Evolutionary conservation across 2,888 invertebrate species (phyloP), one percentile per base, ranked within the genome.

Genomic region (Tromatobia lineatoria): DNA sequence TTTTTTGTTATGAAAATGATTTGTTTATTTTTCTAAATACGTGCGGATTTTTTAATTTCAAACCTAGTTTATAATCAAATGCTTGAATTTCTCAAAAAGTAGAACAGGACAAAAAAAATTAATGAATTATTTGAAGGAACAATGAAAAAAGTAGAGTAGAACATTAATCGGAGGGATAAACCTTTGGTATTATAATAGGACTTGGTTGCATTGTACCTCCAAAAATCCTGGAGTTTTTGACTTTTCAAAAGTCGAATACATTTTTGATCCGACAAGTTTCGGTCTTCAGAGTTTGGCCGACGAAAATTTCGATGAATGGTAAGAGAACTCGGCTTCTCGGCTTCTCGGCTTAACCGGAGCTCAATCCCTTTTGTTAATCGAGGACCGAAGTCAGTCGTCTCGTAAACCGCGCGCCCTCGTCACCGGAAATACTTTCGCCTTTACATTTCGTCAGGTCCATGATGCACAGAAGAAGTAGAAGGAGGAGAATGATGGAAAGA

Each of bases 351-450:
- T 78, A 81, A 84, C 78, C 74, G 70, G 77, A 80, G 84, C 70
- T 86, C 84, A 83, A 82, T 84, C 85, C 85, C 84, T 83, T 83
- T 86, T 86, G 85, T 86, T 71, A 80, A 79, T 84, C 73, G 54
- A 54, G 29, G 69, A 34, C 66, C 69, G 69, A 75, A 79, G 59
- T 64, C 71, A 15, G 42, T 83, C 79, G 78, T 61, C 70, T 80
- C 67, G 61, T 67, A 15, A 61, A 34, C 67, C 80, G 67, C 64
- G 78, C 80, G 79, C 83, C 79, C 79, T 75, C 79, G 67, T 71
- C 82, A 84, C 87, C 87, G 87, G 87, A 87, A 87, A 87, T 87
- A 86, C 87, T 86, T 82, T 85, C 77, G 85, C 67, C 86, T 87
- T 83, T 85, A 76, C 83, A 85, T 78, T 73, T 76, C 81, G 78